phyloP scores from a whole-genome alignment of 2,888 invertebrate species.

The Chymomyza procnemis region DNA sequence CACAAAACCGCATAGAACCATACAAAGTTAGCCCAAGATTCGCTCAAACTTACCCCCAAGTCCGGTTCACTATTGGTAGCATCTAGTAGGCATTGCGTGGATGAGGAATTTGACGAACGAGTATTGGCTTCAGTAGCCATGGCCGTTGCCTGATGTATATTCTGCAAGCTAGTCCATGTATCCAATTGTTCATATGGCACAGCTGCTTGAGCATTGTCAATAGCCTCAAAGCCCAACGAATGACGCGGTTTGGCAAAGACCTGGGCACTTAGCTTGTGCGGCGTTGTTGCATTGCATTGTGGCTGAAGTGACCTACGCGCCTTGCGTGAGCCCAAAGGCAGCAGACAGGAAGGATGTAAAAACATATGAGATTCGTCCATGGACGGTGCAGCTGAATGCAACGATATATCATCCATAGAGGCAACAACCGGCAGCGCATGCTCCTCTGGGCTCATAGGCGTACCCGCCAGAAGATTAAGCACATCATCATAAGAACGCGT shows the following conservation, averaged over 20 bases:
- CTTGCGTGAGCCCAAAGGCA: slow-evolving; percentile 35
- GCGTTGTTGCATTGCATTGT: slow-evolving; percentile 17
- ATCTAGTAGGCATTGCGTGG: slow-evolving; percentile 70
- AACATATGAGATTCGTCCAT: slow-evolving; percentile 62
- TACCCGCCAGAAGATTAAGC: slow-evolving; percentile 77
- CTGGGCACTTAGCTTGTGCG: slow-evolving; percentile 83
- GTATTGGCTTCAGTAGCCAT: slow-evolving; percentile 10
- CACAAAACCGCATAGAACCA: no score
- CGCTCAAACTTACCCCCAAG: slow-evolving; percentile 80
- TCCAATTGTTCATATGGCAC: slow-evolving; percentile 61
- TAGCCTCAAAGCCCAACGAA: slow-evolving; percentile 66
- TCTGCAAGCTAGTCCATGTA: slow-evolving; percentile 84
- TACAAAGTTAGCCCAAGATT: no score
- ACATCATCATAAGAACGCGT: slow-evolving; percentile 82
- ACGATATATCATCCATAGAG: slow-evolving; percentile 82
- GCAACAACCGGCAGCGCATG: slow-evolving; percentile 46
- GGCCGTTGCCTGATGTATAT: slow-evolving; percentile 77
- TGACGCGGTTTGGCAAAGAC: slow-evolving; percentile 79
- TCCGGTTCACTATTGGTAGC: slow-evolving; percentile 85
- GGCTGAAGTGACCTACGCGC: slow-evolving; percentile 56
- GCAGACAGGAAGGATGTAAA: slow-evolving; percentile 56
- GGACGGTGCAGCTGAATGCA: slow-evolving; percentile 76
- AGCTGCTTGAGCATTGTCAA: slow-evolving; percentile 53
- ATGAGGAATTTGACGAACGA: slow-evolving; percentile 22
- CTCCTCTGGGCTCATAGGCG: slow-evolving; percentile 3